Base-by-base conservation (phyloP, 2,797 vertebrate species). In the Macropodus opercularis region DNA sequence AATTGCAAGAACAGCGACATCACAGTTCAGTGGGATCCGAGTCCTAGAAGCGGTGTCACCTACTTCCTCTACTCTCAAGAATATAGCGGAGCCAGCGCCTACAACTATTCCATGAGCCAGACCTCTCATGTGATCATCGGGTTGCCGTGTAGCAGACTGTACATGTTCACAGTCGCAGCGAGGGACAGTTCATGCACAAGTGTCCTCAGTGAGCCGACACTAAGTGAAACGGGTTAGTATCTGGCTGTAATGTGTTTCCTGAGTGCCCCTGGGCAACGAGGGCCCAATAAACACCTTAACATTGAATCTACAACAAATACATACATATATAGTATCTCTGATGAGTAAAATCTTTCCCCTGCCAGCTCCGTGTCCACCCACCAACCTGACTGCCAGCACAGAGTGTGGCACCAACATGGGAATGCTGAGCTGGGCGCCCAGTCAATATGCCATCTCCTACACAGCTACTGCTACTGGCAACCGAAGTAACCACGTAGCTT, bases 291-390 rank as follows among this genome's bases (percentile, higher is more conserved):
- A n/a, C n/a, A n/a, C n/a, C n/a, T n/a, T n/a, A n/a, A n/a, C n/a
- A n/a, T n/a, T n/a, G n/a, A n/a, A n/a, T n/a, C n/a, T n/a, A n/a
- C n/a, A n/a, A n/a, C n/a, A n/a, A n/a, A n/a, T n/a, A n/a, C n/a
- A n/a, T n/a, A n/a, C n/a, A n/a, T n/a, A n/a, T n/a, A n/a, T n/a
- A n/a, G n/a, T n/a, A n/a, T n/a, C n/a, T n/a, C n/a, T n/a, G n/a
- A n/a, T n/a, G n/a, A n/a, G 13, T 4, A 35, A 6, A 54, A 52
- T 64, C 4, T 69, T 21, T 35, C 40, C n/a, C 10, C 21, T 31
- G 17, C n/a, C 66, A 94, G 93, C 80, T 60, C 92, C 93, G 0
- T 94, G 93, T 51, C 61, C 87, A 52, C 90, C 91, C 5, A 84
- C 79, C 12, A 63, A 74, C 64, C 68, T 93, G 41, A 61, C 35